Evolutionary conservation across 2,797 vertebrate species (phyloP).

Genomic region (Strix occidentalis): DNA sequence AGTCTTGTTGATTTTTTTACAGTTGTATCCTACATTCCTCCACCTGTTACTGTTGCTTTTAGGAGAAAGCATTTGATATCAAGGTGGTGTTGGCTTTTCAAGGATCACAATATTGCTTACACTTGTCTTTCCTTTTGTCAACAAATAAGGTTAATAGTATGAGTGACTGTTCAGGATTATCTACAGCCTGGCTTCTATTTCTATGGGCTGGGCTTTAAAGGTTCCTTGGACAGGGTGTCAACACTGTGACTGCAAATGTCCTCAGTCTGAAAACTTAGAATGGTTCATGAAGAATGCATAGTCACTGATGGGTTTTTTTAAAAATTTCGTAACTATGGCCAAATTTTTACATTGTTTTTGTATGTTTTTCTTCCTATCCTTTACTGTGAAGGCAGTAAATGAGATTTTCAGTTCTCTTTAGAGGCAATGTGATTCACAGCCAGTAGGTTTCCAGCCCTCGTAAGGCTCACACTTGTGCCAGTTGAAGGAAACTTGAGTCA

Average conservation of each 20-base stretch:
- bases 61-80: background rate
- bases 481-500: background rate
- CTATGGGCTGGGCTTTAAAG: background rate
- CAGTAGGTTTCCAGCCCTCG: background rate
- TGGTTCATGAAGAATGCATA: background rate
- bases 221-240: background rate
- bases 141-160: background rate
- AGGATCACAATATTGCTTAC: background rate
- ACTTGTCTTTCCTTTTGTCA: background rate
- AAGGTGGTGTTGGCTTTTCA: background rate
- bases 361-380: background rate
- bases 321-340: background rate
- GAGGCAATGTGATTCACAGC: background rate
- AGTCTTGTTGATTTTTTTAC: background rate
- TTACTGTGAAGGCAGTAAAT: background rate
- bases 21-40: background rate
- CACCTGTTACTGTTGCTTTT: background rate
- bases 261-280: background rate
- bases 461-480: background rate
- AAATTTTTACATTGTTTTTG: background rate
- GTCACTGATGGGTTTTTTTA: rapidly evolving
- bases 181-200: background rate
- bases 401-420: background rate
- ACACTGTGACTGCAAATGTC: background rate
- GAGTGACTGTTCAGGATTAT: background rate